Base-by-base conservation (phyloP, 2,113 vertebrate genomes). In the Macquaria ambigua region DNA sequence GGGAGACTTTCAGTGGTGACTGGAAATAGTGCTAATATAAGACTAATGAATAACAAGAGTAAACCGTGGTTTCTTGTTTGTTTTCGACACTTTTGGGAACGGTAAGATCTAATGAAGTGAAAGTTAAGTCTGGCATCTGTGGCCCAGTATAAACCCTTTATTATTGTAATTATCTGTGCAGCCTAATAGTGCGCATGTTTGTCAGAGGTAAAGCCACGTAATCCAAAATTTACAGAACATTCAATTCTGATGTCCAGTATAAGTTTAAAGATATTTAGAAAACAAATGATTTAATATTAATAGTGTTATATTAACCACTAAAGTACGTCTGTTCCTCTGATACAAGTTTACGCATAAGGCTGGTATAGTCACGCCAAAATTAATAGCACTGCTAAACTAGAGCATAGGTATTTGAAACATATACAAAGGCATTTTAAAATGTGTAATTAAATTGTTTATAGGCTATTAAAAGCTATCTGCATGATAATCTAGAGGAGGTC, bases 31-130 rank as follows among this genome's bases (percentile, higher is more conserved):
- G 69, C 70, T 81, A 85, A 87, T 85, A 87, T 76, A 72, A 63
- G 70, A 68, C 87, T 74, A 88, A 88, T 85, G 84, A 82, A 55
- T 74, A 83, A 89, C 86, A 72, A 80, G 71, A 77, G 84, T 43
- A 85, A 77, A 76, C 28, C 46, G 39, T 62, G 83, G 39, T 72
- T 85, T 69, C 82, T 59, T 83, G 75, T 81, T 88, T 90, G 76
- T 85, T 85, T 84, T 78, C 71, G 18, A 80, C 81, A 71, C 80
- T 80, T 89, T 86, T 59, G 88, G 86, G 82, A 85, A 50, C 61
- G 55, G 31, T 14, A 14, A 34, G 28, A 69, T 82, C 67, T 72
- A 81, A 77, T 62, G 69, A 76, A 84, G 73, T 31, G 74, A 63
- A 81, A 79, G 67, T 86, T 61, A 39, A 71, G 41, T 37, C 5